Conservation (phyloP, 2,113 vertebrate genomes). For the Limanda limanda region DNA sequence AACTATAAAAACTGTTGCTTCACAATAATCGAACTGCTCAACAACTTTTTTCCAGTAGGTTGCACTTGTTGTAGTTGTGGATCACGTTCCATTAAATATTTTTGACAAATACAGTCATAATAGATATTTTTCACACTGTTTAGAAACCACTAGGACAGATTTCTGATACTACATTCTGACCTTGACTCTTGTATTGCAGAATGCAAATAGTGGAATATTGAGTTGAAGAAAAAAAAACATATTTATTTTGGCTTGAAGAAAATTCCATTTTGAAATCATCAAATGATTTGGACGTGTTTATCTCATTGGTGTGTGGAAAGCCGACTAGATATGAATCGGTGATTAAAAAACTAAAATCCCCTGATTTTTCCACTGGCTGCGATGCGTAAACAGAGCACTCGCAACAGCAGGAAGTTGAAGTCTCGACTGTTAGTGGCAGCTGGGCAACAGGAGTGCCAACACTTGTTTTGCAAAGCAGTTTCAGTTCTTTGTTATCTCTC, state of each 20-base stretch:
- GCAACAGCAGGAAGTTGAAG: conserved; percentile 43
- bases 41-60: too few species aligned
- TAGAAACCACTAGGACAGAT: not conserved
- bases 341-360: too few species aligned
- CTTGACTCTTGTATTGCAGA: not conserved
- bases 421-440: conserved; percentile 31
- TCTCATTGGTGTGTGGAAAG: not conserved
- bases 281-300: too few species aligned
- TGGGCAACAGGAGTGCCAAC: conserved; percentile 46
- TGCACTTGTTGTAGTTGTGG: not conserved
- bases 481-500: conserved; percentile 6
- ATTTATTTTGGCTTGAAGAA: too few species aligned
- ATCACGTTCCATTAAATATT: not conserved
- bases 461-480: conserved; percentile 25
- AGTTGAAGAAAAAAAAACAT: not conserved
- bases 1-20: too few species aligned
- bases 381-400: conserved; percentile 47
- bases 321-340: not conserved
- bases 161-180: not conserved
- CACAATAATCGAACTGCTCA: too few species aligned
- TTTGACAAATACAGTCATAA: not conserved
- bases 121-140: not conserved
- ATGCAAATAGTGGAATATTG: not conserved
- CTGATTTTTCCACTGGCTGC: conserved; percentile 20
- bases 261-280: not conserved